A percentile compares a stretch with the other conserved stretches of the same genome.
Evolutionary conservation across 2,797 vertebrate genomes (phyloP).

Genomic region (Linurgus olivaceus): DNA sequence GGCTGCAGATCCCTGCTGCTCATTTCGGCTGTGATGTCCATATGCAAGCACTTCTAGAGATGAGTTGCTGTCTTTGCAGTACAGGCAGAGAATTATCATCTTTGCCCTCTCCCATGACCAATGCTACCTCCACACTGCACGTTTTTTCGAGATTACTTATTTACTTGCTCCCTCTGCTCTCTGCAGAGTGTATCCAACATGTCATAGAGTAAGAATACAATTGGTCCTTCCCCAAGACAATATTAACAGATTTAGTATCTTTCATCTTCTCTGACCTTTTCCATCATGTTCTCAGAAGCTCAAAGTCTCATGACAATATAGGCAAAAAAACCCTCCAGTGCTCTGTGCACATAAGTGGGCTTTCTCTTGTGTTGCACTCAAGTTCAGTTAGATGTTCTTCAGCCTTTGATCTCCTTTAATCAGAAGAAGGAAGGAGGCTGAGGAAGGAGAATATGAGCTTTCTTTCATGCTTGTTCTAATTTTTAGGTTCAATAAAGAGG

Average conservation of each 20-base stretch:
- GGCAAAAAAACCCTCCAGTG: background rate
- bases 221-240: background rate
- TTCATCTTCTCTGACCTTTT: background rate
- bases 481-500: conserved; percentile 20
- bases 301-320: background rate
- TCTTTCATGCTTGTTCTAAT: conserved; percentile 14
- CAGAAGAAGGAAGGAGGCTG: background rate
- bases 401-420: conserved; percentile 49
- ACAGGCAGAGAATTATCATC: background rate
- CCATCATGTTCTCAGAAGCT: background rate
- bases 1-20: background rate
- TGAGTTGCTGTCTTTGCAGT: background rate
- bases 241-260: background rate
- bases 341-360: background rate
- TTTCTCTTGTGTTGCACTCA: background rate
- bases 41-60: background rate
- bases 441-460: background rate
- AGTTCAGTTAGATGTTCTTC: background rate
- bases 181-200: background rate
- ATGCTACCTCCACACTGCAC: background rate
- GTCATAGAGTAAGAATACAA: background rate
- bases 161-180: background rate
- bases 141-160: background rate
- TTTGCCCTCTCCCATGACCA: background rate
- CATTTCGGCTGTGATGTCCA: background rate